A percentile compares a stretch with the other conserved stretches of the same genome.
Evolutionary conservation across 2,797 vertebrate genomes (phyloP).

Genomic region (Chaetophractus vellerosus): DNA sequence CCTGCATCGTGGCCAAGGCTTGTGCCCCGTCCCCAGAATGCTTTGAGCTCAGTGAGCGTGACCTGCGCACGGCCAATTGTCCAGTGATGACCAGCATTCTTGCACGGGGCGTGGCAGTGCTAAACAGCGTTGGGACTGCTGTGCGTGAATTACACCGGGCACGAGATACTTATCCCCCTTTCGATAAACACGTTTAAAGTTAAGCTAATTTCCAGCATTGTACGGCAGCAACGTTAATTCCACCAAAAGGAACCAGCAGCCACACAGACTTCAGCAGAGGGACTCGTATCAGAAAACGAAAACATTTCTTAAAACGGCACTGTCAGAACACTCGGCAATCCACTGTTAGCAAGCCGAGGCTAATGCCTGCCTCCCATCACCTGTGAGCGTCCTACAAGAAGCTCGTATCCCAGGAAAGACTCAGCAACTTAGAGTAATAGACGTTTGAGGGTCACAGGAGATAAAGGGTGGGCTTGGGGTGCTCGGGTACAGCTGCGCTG

Average conservation of each 20-base stretch:
- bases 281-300: neutral
- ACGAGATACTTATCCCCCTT: rapidly evolving
- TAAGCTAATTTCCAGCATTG: neutral
- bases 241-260: neutral
- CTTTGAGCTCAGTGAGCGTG: neutral
- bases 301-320: neutral
- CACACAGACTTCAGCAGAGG: neutral
- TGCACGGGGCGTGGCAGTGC: no score
- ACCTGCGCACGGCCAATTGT: neutral
- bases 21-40: neutral
- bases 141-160: no score
- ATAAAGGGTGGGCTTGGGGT: neutral
- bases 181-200: neutral
- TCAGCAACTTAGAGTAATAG: neutral
- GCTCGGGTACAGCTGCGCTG: no score
- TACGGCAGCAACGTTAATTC: neutral
- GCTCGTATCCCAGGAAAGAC: no score
- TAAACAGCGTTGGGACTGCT: no score
- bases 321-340: neutral
- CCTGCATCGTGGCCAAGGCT: neutral
- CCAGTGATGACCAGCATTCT: rapidly evolving
- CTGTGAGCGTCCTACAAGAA: neutral
- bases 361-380: no score
- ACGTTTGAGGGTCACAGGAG: no score
- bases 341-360: neutral